Evolutionary conservation across 2,797 vertebrate species (phyloP).

Genomic region (Malacoctenus gilli): DNA sequence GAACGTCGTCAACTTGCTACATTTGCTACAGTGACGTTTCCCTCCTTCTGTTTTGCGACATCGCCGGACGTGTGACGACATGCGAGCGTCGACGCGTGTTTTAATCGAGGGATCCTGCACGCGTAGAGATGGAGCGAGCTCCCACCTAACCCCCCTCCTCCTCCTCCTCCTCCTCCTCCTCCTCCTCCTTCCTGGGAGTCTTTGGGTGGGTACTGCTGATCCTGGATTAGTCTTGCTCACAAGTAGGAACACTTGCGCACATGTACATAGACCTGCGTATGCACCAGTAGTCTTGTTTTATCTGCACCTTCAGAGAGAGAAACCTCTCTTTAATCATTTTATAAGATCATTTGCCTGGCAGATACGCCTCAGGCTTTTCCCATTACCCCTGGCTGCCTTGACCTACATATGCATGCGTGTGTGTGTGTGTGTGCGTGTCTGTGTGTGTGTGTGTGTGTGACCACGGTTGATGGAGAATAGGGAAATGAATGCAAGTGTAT

Average conservation of each 20-base stretch:
- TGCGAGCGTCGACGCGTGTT: constrained; percentile 21
- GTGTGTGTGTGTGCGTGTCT: constrained; percentile 49
- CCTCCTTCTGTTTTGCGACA: no score
- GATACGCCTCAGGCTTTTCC: constrained; percentile 81
- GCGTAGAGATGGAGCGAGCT: no score
- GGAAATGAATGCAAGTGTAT: constrained; percentile 25
- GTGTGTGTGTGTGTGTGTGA: constrained; percentile 30
- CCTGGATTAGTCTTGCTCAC: constrained; percentile 34
- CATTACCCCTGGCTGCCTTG: constrained; percentile 81
- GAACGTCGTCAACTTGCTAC: no score
- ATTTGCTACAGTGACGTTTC: no score
- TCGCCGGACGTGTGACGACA: no score
- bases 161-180: constrained; percentile 27
- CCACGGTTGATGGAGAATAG: no score
- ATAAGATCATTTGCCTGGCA: constrained; percentile 81
- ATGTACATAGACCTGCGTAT: constrained; percentile 51
- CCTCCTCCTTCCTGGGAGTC: constrained; percentile 21
- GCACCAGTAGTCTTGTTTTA: constrained; percentile 56
- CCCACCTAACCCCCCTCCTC: constrained; percentile 17
- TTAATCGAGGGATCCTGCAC: constrained; percentile 20
- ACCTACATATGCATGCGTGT: constrained; percentile 81
- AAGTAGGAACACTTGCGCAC: constrained; percentile 44
- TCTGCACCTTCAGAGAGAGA: constrained; percentile 60
- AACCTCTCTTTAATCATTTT: constrained; percentile 77
- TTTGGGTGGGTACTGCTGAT: constrained; percentile 41